Evolutionary conservation across 1,140 invertebrate genomes (phyloP), one percentile per base, ranked within the genome.

Genomic region (Chelonus insularis): DNA sequence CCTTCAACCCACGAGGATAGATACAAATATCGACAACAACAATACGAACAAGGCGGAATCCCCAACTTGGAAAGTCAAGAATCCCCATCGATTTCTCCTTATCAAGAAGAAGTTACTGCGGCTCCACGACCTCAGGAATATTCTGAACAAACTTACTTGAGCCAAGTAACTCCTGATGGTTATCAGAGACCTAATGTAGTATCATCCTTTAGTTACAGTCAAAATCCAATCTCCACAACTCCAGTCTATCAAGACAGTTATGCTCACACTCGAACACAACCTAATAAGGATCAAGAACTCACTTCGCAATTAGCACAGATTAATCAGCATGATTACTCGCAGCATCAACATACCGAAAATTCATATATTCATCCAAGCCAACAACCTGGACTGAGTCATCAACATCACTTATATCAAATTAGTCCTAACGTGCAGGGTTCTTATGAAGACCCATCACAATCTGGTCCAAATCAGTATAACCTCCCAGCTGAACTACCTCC

Each of bases 401-500:
- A 62, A 3, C 55, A 48, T 12, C 45, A 48, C 9, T 47, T 61
- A 23, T 51, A 62, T 39, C 57, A 65, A 34, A 3, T 48, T 0
- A 60, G 18, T 8, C 55, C 55, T 16, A 63, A 57, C 23, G 39
- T 54, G 1, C 16, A 25, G 14, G 57, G 8, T 21, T 48, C 54
- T 37, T 76, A 67, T 63, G 76, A 71, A 32, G 64, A 68, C 56
- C 57, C 58, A 7, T 16, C n/a, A 7, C 18, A 20, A 4, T 4
- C 14, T 14, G 73, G 70, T n/a, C 71, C 77, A 0, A 69, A 73
- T 0, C 77, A 78, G 29, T 80, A 78, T 11, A 79, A 65, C 59
- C 63, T 81, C 25, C 77, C 81, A 1, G 70, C 75, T n/a, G 73
- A 82, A 65, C 68, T 86, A 12, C 84, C 84, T 0, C 73, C 82